These are phyloP conservation scores for Orchesella cincta DNA, from an alignment of 1,140 invertebrate species.

Conservation along the genomic window DNA sequence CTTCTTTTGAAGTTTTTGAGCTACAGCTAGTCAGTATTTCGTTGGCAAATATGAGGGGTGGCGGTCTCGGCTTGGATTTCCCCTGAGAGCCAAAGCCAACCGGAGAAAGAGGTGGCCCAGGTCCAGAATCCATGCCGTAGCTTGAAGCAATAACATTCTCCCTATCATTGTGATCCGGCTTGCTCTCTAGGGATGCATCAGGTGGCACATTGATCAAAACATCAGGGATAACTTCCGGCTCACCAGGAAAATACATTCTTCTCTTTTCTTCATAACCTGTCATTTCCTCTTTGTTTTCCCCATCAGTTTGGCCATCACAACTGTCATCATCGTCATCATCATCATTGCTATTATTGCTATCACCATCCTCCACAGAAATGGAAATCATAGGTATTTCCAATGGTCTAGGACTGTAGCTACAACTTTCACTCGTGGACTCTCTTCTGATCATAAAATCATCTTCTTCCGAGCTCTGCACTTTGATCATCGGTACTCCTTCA, in stretches of 20 bases:
- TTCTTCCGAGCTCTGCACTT: constrained; percentile 48
- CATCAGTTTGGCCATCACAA: constrained; percentile 33
- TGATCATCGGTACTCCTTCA: constrained; percentile 37
- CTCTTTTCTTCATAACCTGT: constrained; percentile 12
- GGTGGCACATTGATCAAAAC: constrained; percentile 49
- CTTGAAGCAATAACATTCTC: constrained; percentile 50
- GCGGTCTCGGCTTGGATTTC: constrained; percentile 48
- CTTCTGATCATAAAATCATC: constrained; percentile 37
- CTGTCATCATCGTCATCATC: constrained; percentile 50
- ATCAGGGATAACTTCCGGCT: constrained; percentile 43
- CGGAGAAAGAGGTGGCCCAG: constrained; percentile 53
- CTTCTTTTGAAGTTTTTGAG: not conserved
- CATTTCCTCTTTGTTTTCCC: not conserved
- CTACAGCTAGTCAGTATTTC: constrained; percentile 43
- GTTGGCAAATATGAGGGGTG: constrained; percentile 50
- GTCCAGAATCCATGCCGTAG: constrained; percentile 33
- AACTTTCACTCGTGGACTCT: not conserved
- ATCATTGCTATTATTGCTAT: constrained; percentile 27
- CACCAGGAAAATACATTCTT: constrained; percentile 3
- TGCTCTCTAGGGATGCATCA: constrained; percentile 40
- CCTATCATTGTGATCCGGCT: constrained; percentile 36
- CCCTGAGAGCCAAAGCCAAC: constrained; percentile 35
- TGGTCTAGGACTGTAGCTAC: constrained; percentile 38
- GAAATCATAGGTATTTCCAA: constrained; percentile 40
- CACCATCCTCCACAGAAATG: constrained; percentile 49